Base-by-base conservation (phyloP, 2,113 vertebrate species). In the Eclectus roratus region DNA sequence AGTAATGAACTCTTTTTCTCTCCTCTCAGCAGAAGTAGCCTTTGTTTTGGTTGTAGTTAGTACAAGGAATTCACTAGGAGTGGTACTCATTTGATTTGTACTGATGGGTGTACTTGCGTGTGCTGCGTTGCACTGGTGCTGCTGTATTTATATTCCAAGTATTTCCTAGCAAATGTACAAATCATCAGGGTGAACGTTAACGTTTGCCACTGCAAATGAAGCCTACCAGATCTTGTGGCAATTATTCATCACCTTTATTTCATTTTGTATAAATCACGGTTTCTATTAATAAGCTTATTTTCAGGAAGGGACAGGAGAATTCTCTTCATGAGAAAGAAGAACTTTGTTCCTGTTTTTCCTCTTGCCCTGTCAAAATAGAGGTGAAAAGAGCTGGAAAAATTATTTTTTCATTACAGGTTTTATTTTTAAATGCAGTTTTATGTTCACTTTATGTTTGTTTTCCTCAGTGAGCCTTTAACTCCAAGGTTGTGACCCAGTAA, bases 381-480 rank as follows among this genome's bases (percentile, higher is more conserved):
- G 21, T 46, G 35, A 70, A 86, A 71, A 80, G 33, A 74, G 63
- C 68, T 79, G 47, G 86, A 90, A 95, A 83, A 64, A 88, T 7
- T 93, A 93, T 73, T 93, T 95, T 95, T 89, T 86, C 89, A 77
- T 81, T 89, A 60, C 37, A 18, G 33, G 17, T 95, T 92, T 97
- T 93, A n/a, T 53, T 94, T 91, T 95, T 78, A 94, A 92, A 69
- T 92, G 78, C 66, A 82, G 66, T 70, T 96, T 96, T 91, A 65
- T 89, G 46, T 94, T 85, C 65, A 10, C 12, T 37, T 24, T 53
- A 16, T 76, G 80, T 94, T 95, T 96, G 47, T 93, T 97, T 94
- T 78, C 73, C 80, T 95, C 94, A 46, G 86, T 93, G 93, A 96
- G 95, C 95, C 83, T 97, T 96, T 97, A 95, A 96, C 91, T 96